These are phyloP conservation scores for Bradysia coprophila DNA, from an alignment of 1,140 invertebrate species.

Conservation along the genomic window DNA sequence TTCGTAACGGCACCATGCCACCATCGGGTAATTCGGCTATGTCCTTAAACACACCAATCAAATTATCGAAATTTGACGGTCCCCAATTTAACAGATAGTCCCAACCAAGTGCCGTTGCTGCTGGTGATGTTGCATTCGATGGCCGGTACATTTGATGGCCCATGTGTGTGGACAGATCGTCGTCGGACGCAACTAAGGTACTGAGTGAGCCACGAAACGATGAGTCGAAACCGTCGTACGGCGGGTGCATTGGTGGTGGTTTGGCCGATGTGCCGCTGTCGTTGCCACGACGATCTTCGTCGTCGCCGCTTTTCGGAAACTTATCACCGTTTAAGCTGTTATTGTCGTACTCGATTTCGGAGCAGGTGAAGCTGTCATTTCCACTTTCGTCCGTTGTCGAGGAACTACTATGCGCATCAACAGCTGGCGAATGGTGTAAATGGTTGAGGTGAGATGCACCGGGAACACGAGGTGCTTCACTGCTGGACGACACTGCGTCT, in stretches of 20 bases:
- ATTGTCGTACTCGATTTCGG: constrained; percentile 93
- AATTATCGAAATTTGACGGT: constrained; percentile 74
- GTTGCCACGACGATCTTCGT: constrained; percentile 36
- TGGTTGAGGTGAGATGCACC: constrained; percentile 40
- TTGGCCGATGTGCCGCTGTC: constrained; percentile 27
- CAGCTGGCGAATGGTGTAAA: constrained; percentile 45
- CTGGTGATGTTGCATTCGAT: constrained; percentile 44
- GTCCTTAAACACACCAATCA: constrained; percentile 90
- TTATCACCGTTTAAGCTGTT: constrained; percentile 66
- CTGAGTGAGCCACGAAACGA: constrained; percentile 85
- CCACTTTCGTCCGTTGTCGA: constrained; percentile 79
- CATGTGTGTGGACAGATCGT: constrained; percentile 60
- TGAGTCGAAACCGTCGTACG: constrained; percentile 82
- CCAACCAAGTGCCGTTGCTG: constrained; percentile 58
- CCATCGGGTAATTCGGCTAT: constrained; percentile 83
- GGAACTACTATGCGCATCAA: constrained; percentile 59
- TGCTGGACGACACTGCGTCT: constrained; percentile 83
- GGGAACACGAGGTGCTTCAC: constrained; percentile 53
- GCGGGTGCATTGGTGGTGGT: constrained; percentile 41
- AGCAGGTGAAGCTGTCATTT: constrained; percentile 95
- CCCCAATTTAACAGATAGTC: constrained; percentile 92
- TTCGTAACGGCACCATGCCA: constrained; percentile 34
- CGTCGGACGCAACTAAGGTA: constrained; percentile 80
- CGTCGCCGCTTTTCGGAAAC: constrained; percentile 50
- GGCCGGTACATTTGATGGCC: constrained; percentile 53